A percentile compares a stretch with the other conserved stretches of the same genome.
phyloP scores from a whole-genome alignment of 2,888 invertebrate genomes.

The Thereva nobilitata region DNA sequence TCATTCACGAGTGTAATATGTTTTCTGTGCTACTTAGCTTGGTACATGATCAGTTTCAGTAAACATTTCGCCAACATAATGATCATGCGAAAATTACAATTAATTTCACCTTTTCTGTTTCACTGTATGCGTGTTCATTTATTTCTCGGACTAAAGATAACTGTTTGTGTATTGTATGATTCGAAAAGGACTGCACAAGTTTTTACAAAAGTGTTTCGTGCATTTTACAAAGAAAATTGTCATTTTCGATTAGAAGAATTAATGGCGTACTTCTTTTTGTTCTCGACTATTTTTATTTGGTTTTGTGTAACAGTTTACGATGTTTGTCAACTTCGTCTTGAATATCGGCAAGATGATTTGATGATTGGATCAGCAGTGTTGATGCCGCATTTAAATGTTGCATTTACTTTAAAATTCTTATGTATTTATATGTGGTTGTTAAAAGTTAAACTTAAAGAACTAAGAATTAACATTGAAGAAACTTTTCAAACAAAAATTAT shows the following conservation, averaged over 20 bases:
- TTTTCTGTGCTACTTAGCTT: constrained; percentile 6
- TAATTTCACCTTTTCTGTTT: background rate
- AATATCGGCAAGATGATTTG: background rate
- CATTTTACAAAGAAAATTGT: background rate
- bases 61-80: background rate
- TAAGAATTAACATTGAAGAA: constrained; percentile 3
- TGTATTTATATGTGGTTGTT: constrained; percentile 1
- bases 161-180: constrained; percentile 2
- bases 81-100: background rate
- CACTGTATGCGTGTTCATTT: constrained; percentile 6
- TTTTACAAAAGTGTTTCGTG: background rate
- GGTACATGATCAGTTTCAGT: constrained; percentile 4
- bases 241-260: constrained; percentile 7
- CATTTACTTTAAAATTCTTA: background rate
- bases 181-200: background rate
- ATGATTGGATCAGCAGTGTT: constrained; percentile 10
- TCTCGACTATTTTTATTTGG: background rate
- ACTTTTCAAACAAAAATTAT: background rate
- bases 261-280: background rate
- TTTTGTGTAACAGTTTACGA: constrained; percentile 1
- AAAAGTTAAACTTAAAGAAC: background rate
- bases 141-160: background rate
- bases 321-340: background rate
- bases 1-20: constrained; percentile 3
- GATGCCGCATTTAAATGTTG: background rate